Evolutionary conservation across 2,888 invertebrate species (phyloP), one percentile per base, ranked within the genome.

Genomic region (Pilophorus perplexus): DNA sequence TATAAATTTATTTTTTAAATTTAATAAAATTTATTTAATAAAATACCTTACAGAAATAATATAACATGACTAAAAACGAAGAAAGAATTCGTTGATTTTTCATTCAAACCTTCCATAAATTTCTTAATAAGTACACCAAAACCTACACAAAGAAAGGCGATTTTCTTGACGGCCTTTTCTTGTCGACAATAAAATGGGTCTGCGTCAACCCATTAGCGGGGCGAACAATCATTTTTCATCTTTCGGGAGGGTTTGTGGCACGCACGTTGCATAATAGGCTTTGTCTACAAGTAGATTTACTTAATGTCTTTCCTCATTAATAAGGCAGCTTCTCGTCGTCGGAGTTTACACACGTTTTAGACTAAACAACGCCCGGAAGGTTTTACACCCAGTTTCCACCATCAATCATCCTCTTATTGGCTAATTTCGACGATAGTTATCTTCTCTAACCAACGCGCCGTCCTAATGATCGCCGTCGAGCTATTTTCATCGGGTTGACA

Each of bases 261-360:
- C 25, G 50, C 37, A 28, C 64, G 55, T 55, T 37, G 55, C 52
- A 66, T 66, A 66, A 66, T 66, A 66, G 55, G 66, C 66, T 66
- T 64, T 64, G 64, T 64, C 60, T 66, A 59, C 66, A 66, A 66
- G 66, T 66, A 46, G 66, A 57, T 66, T 66, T 66, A 66, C 66
- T 66, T 66, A 66, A 66, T 66, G 66, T 50, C 37, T 25, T 54
- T 18, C 20, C 66, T 66, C 66, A 57, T 66, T 66, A 66, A 66
- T 66, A 55, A 55, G 33, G 55, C 23, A 33, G 18, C 52, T 38
- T 52, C 54, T 38, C 50, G 64, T 62, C 46, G n/a, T n/a, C n/a
- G n/a, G 62, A 46, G 62, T 62, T 62, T 62, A 62, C 62, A 62
- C 62, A 27, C 46, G 62, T 62, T 46, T 20, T 38, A 62, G 44